Percentiles rank a stretch among this genome's conserved stretches.
phyloP scores from a whole-genome alignment of 2,113 vertebrate genomes.

The Elaphurus davidianus region DNA sequence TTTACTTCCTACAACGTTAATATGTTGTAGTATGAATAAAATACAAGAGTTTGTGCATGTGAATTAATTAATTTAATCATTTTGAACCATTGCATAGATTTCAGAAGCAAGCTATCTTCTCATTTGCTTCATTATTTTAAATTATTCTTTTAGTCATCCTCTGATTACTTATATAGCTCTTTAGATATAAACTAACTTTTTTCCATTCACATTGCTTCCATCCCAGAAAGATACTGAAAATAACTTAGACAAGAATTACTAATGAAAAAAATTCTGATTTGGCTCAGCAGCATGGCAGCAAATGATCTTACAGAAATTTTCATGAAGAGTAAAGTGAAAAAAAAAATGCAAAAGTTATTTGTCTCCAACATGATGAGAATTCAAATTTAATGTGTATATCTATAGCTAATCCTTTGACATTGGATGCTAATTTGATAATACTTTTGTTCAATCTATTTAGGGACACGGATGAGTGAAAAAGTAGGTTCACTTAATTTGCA shows the following conservation, averaged over 20 bases:
- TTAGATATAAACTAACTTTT: not conserved
- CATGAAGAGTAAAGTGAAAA: not conserved
- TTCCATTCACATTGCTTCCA: no score
- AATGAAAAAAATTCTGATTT: not conserved
- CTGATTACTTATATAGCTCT: not conserved
- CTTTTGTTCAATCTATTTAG: constrained; percentile 19
- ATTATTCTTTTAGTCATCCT: not conserved
- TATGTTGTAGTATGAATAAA: not conserved
- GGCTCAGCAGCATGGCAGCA: not conserved
- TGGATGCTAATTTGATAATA: constrained; percentile 42
- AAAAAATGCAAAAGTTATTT: constrained; percentile 3
- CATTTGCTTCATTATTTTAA: not conserved
- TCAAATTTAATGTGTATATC: not conserved
- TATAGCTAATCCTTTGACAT: not conserved
- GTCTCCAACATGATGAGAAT: not conserved
- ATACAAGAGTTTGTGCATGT: not conserved
- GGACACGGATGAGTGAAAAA: constrained; percentile 33
- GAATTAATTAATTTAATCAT: not conserved
- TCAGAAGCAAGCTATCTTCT: not conserved
- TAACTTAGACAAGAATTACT: not conserved
- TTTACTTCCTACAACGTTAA: not conserved
- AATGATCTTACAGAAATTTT: not conserved
- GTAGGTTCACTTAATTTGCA: constrained; percentile 44
- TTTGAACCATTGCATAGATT: not conserved
- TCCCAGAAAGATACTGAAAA: not conserved